phyloP scores from a whole-genome alignment of 2,113 vertebrate genomes.

The Pachyramphus minor region DNA sequence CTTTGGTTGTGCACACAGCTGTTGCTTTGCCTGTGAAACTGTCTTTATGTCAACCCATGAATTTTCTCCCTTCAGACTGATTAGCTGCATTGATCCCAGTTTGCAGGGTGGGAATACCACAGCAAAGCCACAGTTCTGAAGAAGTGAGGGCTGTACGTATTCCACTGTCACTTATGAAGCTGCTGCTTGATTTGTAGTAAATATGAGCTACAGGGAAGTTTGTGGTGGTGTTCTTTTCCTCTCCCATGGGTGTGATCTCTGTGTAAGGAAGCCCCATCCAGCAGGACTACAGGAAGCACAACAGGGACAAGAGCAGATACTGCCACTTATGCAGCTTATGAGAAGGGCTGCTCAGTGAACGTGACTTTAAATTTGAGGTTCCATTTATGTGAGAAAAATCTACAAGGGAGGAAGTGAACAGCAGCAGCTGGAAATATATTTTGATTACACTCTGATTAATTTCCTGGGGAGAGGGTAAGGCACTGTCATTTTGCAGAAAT shows the following conservation, averaged over 20 bases:
- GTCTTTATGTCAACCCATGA: neutral
- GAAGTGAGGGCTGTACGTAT: neutral
- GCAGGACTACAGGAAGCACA: neutral
- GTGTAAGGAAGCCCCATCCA: neutral
- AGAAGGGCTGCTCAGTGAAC: neutral
- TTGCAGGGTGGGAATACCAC: neutral
- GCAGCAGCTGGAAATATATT: conserved; percentile 37
- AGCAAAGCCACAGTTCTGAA: neutral
- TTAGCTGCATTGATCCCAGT: neutral
- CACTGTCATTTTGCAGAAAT: neutral
- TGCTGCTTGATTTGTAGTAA: neutral
- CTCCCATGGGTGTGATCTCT: neutral
- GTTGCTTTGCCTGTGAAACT: neutral
- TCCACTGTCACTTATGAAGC: neutral
- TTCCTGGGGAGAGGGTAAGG: conserved; percentile 40
- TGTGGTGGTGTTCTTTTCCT: neutral
- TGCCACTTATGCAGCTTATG: neutral
- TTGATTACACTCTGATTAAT: conserved; percentile 57
- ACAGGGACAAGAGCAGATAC: neutral
- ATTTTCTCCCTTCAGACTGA: neutral
- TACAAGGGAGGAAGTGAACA: conserved; percentile 35
- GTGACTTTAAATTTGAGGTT: neutral
- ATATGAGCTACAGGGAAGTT: neutral
- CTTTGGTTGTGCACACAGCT: neutral
- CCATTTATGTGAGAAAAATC: neutral